phyloP scores from a whole-genome alignment of 2,888 invertebrate species.

The Spodoptera littoralis region DNA sequence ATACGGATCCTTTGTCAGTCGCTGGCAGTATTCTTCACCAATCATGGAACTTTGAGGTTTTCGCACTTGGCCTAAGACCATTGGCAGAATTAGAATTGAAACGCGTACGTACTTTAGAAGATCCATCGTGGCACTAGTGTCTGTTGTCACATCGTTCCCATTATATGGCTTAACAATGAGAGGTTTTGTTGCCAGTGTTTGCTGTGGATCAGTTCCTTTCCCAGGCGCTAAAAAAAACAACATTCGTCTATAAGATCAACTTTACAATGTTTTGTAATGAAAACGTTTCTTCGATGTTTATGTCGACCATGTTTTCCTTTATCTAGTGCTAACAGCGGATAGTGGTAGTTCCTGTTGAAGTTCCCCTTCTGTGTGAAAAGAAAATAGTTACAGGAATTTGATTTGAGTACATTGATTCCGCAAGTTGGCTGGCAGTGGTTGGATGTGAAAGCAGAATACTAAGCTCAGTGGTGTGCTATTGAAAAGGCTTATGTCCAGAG shows the following conservation, averaged over 20 bases:
- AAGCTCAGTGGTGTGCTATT: too few species aligned
- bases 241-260: constrained; percentile 46
- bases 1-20: constrained; percentile 66
- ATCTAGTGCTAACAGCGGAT: not conserved
- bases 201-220: constrained; percentile 27
- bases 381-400: not conserved
- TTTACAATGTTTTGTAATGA: constrained; percentile 27
- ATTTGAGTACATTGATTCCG: too few species aligned
- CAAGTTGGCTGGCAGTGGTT: too few species aligned
- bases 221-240: constrained; percentile 38
- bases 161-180: constrained; percentile 50
- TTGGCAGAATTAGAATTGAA: constrained; percentile 7
- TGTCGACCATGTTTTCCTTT: not conserved
- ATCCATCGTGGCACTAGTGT: constrained; percentile 41
- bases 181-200: constrained; percentile 33
- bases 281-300: constrained; percentile 1
- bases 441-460: too few species aligned
- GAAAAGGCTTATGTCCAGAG: too few species aligned
- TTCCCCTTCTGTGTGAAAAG: not conserved
- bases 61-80: constrained; percentile 12
- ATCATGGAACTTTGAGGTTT: constrained; percentile 28
- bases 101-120: constrained; percentile 25
- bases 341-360: not conserved
- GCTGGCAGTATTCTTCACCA: constrained; percentile 60
- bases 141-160: constrained; percentile 16